Conservation (phyloP, 2,113 vertebrate species). For the Neotoma lepida region DNA sequence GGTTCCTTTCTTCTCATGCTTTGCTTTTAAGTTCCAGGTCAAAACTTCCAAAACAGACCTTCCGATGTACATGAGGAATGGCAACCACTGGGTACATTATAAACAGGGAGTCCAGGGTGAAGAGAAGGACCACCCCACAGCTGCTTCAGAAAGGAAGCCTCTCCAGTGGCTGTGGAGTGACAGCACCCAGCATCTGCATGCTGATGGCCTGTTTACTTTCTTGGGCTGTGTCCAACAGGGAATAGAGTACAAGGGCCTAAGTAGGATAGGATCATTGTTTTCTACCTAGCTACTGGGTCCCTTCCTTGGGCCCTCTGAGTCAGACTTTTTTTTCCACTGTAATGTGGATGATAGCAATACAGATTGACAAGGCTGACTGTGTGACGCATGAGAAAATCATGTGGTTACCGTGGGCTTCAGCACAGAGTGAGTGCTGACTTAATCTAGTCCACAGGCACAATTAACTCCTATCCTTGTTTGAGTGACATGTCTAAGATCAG, state of each 20-base stretch:
- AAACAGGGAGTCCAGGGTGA: not conserved
- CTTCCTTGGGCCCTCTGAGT: not conserved
- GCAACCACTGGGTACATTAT: not conserved
- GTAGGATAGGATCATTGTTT: not conserved
- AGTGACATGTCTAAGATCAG: not conserved
- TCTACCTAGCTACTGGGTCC: not conserved
- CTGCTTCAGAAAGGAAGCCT: conserved; percentile 47
- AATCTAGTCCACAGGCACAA: not conserved
- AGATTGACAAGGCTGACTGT: not conserved
- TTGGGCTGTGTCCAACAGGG: not conserved
- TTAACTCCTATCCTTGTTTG: not conserved
- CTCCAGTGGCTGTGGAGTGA: not conserved
- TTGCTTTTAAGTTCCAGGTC: conserved; percentile 68
- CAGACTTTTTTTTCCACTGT: not conserved
- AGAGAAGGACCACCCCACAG: not conserved
- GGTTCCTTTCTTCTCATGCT: conserved; percentile 68
- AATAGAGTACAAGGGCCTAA: not conserved
- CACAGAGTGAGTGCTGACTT: not conserved
- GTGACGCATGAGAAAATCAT: not conserved
- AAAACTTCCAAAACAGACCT: conserved; percentile 77
- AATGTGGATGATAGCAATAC: not conserved
- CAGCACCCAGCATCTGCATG: not conserved
- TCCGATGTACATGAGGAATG: conserved; percentile 55
- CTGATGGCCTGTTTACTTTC: not conserved
- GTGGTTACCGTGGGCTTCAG: not conserved